Percentiles rank a stretch among this genome's conserved stretches.
These are phyloP conservation scores for Gobio gobio DNA, from an alignment of 2,113 vertebrate genomes.

Conservation along the genomic window DNA sequence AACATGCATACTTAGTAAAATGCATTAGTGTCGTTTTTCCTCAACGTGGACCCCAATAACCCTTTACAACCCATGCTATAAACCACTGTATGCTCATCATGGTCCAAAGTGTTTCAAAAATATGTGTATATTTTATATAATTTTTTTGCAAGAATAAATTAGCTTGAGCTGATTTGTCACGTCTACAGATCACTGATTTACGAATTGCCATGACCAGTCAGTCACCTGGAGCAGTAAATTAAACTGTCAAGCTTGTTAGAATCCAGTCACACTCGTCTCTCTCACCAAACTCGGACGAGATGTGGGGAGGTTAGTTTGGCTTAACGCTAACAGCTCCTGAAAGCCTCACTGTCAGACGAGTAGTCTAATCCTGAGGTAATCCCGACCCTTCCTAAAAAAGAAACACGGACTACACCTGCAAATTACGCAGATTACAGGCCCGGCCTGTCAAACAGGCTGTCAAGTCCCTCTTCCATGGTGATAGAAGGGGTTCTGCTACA, in stretches of 20 bases:
- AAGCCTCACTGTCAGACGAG: constrained; percentile 23
- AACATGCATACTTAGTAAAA: background rate
- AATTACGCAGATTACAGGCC: constrained; percentile 52
- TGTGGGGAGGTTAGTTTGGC: constrained; percentile 35
- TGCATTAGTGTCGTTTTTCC: background rate
- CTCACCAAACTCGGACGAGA: constrained; percentile 20
- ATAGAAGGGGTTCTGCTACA: constrained; percentile 26
- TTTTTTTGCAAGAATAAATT: background rate
- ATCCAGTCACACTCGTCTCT: constrained; percentile 38
- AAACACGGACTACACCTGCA: constrained; percentile 57
- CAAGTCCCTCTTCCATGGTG: constrained; percentile 28
- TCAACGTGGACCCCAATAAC: background rate
- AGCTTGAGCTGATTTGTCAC: constrained; percentile 9
- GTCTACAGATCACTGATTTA: constrained; percentile 33
- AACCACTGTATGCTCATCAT: too few relatives aligned
- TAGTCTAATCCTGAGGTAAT: constrained; percentile 69
- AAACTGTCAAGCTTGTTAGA: constrained; percentile 45
- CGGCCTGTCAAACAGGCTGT: constrained; percentile 27
- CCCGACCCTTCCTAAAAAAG: constrained; percentile 60
- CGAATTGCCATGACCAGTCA: constrained; percentile 19
- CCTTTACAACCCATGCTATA: background rate
- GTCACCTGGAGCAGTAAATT: constrained; percentile 40
- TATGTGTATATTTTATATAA: background rate
- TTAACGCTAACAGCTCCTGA: constrained; percentile 33
- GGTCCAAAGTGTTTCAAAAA: background rate